Base-by-base conservation (phyloP, 2,797 vertebrate species). In the Kryptolebias ocellatus region DNA sequence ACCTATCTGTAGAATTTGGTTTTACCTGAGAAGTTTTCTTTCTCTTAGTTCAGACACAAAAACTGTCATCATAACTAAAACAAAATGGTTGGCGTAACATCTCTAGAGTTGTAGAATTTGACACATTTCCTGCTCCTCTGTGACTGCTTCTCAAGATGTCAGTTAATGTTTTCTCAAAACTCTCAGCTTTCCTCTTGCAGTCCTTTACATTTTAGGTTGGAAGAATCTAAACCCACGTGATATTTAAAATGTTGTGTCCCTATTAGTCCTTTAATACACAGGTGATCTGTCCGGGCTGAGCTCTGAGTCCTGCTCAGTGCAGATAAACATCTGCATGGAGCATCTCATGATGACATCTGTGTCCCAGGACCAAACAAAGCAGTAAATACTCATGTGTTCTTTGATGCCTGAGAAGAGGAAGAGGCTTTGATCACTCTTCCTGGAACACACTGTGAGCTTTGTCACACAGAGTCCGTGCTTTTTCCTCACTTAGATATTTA, bases 371-470 rank as follows among this genome's bases (percentile, higher is more conserved):
- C 87, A 92, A 92, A 92, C 87, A 91, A 85, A 83, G 87, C 90
- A 89, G 83, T 90, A 92, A 92, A 92, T 91, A 89, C 85, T 74
- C 83, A 74, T 46, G 27, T 27, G 18, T 27, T 4, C 85, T 92
- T 92, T 93, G 92, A 92, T 90, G 82, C 74, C 73, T 78, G 83
- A 89, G 81, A 85, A 83, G 75, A 88, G 85, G 85, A 90, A 92
- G 83, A 83, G 62, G 82, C 92, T 91, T 89, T 92, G 86, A 92
- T 91, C 84, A 53, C 65, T 69, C 87, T 91, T 87, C 88, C 89
- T 84, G 84, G 73, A 88, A 87, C 68, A 78, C 80, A 73, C 67
- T 69, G 82, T 61, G 47, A 55, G 86, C 71, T 64, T 60, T 77
- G 60, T 53, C 46, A 15, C 29, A 72, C 29, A 67, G 60, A 63